Base-by-base conservation (phyloP, 2,888 invertebrate species). In the Petrolisthes cinctipes region DNA sequence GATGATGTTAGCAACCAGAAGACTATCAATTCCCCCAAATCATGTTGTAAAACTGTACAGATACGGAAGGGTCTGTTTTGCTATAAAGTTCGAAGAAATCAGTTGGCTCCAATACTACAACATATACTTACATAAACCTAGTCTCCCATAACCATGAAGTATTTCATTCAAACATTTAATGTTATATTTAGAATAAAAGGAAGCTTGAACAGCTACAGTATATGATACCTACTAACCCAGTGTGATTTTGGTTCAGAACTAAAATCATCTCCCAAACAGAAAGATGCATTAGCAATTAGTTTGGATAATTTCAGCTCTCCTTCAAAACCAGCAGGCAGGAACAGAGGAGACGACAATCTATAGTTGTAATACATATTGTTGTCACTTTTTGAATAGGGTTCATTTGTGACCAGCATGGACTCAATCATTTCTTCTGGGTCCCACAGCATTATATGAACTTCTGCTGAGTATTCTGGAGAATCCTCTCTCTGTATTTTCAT, bases 351-450 rank as follows among this genome's bases (percentile, higher is more conserved):
- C 6, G 71, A 14, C n/a, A 86, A 56, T 66, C 78, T 82, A 20
- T 76, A 75, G 53, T 57, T 76, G 66, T 78, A 86, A 23, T 75
- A 66, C 7, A 57, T 66, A 66, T 37, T 37, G 37, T 37, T 37
- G 37, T 66, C 53, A 54, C 37, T 66, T 53, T 82, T 78, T 20
- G 61, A 73, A 20, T 81, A 82, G 54, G 57, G n/a, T 53, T 61
- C 73, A 51, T 17, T 51, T 57, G 57, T 53, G 23, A 86, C 37
- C 54, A 17, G 54, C 51, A 82, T 57, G n/a, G 61, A 51, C 61
- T 86, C 86, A 53, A 82, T 54, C 56, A 82, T 68, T 86, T 86
- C 86, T 54, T 86, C 82, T 51, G 86, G 73, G 57, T 86, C 86
- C 66, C 57, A 11, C 2, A 86, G 68, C 11, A 82, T 14, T 5